phyloP scores from a whole-genome alignment of 2,797 vertebrate species.

The Trachurus trachurus region DNA sequence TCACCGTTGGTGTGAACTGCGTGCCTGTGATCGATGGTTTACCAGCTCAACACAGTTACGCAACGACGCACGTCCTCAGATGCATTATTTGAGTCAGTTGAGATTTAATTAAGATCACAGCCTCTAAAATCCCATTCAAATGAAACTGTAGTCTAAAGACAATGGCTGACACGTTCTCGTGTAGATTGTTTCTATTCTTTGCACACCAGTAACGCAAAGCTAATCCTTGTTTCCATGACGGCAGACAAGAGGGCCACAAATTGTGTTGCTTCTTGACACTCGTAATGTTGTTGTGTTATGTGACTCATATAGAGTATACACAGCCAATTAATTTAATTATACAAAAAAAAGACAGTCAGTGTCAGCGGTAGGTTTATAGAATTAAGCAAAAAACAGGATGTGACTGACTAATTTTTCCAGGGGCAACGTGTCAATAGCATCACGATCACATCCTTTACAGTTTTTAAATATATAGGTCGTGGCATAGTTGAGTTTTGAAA shows the following conservation, averaged over 20 bases:
- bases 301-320: conserved; percentile 84
- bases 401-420: conserved; percentile 8
- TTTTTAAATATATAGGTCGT: conserved; percentile 43
- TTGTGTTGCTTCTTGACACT: conserved; percentile 88
- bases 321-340: conserved; percentile 64
- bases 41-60: conserved; percentile 89
- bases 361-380: conserved; percentile 29
- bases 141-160: conserved; percentile 92
- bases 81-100: conserved; percentile 91
- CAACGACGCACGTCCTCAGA: conserved; percentile 91
- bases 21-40: conserved; percentile 88
- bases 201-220: conserved; percentile 89
- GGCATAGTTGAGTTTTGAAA: conserved; percentile 44
- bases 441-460: background rate
- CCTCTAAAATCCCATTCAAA: conserved; percentile 94
- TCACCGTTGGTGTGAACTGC: conserved; percentile 66
- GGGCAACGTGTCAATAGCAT: conserved; percentile 29
- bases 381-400: conserved; percentile 16
- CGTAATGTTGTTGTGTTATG: conserved; percentile 89
- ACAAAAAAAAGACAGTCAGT: conserved; percentile 22
- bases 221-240: conserved; percentile 95
- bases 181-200: conserved; percentile 92
- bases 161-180: conserved; percentile 90
- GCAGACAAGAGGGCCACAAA: conserved; percentile 89
- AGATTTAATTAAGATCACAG: conserved; percentile 99